Base-by-base conservation (phyloP, 2,888 invertebrate species). In the Brachylomia viminalis region DNA sequence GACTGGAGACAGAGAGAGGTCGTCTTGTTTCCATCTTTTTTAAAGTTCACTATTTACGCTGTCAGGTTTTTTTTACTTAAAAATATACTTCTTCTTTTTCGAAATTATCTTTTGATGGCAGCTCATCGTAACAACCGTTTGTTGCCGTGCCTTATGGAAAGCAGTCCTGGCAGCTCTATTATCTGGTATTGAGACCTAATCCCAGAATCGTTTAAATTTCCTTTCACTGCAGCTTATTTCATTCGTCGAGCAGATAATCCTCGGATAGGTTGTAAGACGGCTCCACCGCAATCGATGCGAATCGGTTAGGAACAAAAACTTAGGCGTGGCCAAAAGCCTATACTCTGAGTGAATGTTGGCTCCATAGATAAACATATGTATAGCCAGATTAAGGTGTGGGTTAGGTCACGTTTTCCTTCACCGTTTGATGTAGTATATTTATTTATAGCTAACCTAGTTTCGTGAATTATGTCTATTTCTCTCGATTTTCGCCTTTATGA, bases 401-500 rank as follows among this genome's bases (percentile, higher is more conserved):
- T 61, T 77, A 84, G 80, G 72, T 83, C 83, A 83, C 83, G 80
- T 83, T 83, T 80, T 83, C 76, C 80, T 83, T 72, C 76, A 84
- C 74, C 80, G 73, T 83, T 84, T 83, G 84, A 83, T 80, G 69
- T 77, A 66, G 74, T 84, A 74, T 77, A 77, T 83, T 75, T 83
- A 83, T 83, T 84, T 83, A 83, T 83, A 77, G 62, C 59, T 38
- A 68, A 77, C 83, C 83, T 75, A 77, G 80, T 77, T 84, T 61
- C 45, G 74, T 83, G 65, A 83, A 75, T 84, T 80, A 83, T 84
- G 74, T 82, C 59, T 83, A 56, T 80, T 84, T 83, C 83, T 80
- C 84, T 84, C 58, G 74, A 84, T 83, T 83, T 83, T 80, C 83
- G 75, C 72, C 80, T 83, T 70, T 80, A 84, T 80, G 65, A 80